Evolutionary conservation across 1,140 invertebrate species (phyloP).

Genomic region (Drosophila truncata): DNA sequence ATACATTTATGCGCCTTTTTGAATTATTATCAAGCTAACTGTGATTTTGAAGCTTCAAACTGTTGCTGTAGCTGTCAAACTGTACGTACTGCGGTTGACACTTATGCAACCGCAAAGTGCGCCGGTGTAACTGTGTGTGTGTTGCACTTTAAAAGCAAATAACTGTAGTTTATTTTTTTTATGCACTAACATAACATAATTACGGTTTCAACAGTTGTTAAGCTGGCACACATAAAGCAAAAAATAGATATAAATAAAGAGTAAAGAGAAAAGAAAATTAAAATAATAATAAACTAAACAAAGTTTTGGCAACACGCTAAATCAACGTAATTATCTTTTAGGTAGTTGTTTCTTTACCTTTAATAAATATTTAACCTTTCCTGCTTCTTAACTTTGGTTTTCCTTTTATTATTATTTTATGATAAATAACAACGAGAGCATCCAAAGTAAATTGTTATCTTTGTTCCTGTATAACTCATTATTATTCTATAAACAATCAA

Average conservation of each 20-base stretch:
- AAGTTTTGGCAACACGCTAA: constrained; percentile 35
- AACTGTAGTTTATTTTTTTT: constrained; percentile 41
- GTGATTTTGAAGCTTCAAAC: not conserved
- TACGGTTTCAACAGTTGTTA: constrained; percentile 38
- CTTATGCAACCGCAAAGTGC: constrained; percentile 72
- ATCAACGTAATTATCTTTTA: constrained; percentile 18
- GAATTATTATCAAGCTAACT: not conserved
- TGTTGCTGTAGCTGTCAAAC: constrained; percentile 57
- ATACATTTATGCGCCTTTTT: not conserved
- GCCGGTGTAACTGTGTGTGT: constrained; percentile 6
- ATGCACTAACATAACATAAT: constrained; percentile 60
- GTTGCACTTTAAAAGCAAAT: constrained; percentile 65
- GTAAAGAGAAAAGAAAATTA: constrained; percentile 9
- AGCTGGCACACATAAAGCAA: constrained; percentile 61
- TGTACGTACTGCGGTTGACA: constrained; percentile 68
- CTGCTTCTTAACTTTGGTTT: not conserved
- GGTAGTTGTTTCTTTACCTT: not conserved
- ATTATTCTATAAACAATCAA: constrained; percentile 1
- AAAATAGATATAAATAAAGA: constrained; percentile 13
- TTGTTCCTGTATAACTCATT: not conserved
- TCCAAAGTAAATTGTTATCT: not conserved
- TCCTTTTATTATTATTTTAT: not conserved
- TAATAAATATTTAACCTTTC: not conserved
- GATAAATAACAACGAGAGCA: not conserved
- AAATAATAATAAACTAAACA: constrained; percentile 4